Percentiles rank a stretch among this genome's conserved stretches.
These are phyloP conservation scores for Napeogenes sylphis DNA, from an alignment of 2,888 invertebrate genomes.

Conservation along the genomic window DNA sequence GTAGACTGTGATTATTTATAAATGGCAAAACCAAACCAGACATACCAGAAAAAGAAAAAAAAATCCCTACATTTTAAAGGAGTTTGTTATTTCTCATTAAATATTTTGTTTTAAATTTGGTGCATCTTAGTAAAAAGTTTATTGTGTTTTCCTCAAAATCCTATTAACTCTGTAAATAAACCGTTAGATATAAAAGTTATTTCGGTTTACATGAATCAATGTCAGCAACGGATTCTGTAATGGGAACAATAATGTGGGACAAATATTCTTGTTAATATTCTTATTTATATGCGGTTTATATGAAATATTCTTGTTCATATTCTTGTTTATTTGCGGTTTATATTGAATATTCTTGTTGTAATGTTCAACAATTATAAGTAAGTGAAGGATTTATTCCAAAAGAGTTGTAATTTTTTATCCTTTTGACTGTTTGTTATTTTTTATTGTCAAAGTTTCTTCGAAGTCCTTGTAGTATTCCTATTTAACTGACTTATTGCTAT, in stretches of 20 bases:
- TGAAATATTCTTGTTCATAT: background rate
- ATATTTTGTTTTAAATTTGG: no score
- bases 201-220: constrained; percentile 14
- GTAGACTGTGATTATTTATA: background rate
- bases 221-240: constrained; percentile 15
- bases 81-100: no score
- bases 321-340: background rate
- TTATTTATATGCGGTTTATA: background rate
- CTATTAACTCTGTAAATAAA: constrained; percentile 8
- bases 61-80: no score
- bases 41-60: background rate
- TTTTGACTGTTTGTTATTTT: no score
- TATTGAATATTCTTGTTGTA: background rate
- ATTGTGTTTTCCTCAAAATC: background rate
- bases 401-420: no score
- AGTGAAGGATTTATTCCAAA: no score
- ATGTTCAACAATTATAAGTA: no score
- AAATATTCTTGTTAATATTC: constrained; percentile 5
- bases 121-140: no score
- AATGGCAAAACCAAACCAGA: background rate
- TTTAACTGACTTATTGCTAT: no score
- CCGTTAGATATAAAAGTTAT: constrained; percentile 8
- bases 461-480: no score
- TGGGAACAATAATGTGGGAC: constrained; percentile 12
- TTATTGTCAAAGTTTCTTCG: no score